These are phyloP conservation scores for Spea multiplicata DNA, from an alignment of 2,113 vertebrate genomes.

Conservation along the genomic window DNA sequence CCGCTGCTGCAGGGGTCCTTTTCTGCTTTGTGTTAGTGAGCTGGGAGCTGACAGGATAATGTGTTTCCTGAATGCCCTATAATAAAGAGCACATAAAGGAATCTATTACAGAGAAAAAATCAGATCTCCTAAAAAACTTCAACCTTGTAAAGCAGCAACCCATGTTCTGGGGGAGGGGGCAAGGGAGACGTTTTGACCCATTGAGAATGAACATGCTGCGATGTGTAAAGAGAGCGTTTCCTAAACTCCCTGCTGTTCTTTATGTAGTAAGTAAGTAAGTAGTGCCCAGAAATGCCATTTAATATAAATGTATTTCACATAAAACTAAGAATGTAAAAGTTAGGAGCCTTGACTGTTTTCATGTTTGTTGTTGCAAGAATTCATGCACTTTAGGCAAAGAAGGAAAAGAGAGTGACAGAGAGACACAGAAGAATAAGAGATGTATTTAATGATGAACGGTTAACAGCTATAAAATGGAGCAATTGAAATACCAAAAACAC, in stretches of 20 bases:
- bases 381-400: too few relatives aligned
- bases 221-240: constrained; percentile 2
- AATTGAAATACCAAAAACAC: too few relatives aligned
- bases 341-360: too few relatives aligned
- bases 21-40: constrained; percentile 38
- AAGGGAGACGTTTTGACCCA: constrained; percentile 16
- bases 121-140: constrained; percentile 41
- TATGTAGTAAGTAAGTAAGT: neutral
- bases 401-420: too few relatives aligned
- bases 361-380: too few relatives aligned
- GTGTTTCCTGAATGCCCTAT: constrained; percentile 43
- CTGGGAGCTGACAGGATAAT: constrained; percentile 42
- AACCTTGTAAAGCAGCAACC: constrained; percentile 23
- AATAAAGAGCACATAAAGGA: constrained; percentile 45
- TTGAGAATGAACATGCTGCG: constrained; percentile 12
- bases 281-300: too few relatives aligned
- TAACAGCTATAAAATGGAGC: too few relatives aligned
- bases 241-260: neutral
- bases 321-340: too few relatives aligned
- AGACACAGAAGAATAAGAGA: too few relatives aligned
- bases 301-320: too few relatives aligned
- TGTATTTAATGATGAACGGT: too few relatives aligned
- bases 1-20: constrained; percentile 21
- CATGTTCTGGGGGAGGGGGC: constrained; percentile 30
- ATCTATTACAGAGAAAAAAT: constrained; percentile 43